Percentiles rank a stretch among this genome's conserved stretches.
phyloP scores from a whole-genome alignment of 2,888 invertebrate species.

The Pachycephus smyrnensis region DNA sequence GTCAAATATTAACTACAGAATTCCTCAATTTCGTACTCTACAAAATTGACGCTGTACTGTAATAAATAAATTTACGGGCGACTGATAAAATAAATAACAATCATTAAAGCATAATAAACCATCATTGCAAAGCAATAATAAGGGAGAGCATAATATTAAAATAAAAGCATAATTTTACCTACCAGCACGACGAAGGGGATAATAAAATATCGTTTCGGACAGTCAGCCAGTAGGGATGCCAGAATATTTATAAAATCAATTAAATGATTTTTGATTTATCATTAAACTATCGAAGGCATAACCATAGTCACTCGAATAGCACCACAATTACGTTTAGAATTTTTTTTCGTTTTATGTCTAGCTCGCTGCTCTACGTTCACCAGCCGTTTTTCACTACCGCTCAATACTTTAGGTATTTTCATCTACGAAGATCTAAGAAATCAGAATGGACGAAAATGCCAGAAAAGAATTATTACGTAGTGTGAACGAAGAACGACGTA shows the following conservation, averaged over 20 bases:
- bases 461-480: not conserved
- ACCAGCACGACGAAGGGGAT: not conserved
- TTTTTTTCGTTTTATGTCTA: not conserved
- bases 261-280: not conserved
- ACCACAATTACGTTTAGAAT: not conserved
- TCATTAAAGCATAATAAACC: no score
- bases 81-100: not conserved
- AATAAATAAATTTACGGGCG: not conserved
- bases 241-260: not conserved
- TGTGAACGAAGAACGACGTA: conserved; percentile 32
- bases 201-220: not conserved
- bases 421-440: not conserved
- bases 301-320: not conserved
- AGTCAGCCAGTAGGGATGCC: not conserved
- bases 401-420: not conserved
- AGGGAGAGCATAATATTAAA: not conserved
- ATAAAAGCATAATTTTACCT: not conserved
- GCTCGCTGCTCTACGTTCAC: not conserved
- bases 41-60: not conserved
- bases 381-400: not conserved
- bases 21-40: not conserved
- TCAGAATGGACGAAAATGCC: not conserved
- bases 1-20: not conserved
- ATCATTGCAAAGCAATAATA: not conserved
- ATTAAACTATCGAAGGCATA: not conserved